Conservation (phyloP, 2,888 invertebrate species). For the Oxytorus armatus region DNA sequence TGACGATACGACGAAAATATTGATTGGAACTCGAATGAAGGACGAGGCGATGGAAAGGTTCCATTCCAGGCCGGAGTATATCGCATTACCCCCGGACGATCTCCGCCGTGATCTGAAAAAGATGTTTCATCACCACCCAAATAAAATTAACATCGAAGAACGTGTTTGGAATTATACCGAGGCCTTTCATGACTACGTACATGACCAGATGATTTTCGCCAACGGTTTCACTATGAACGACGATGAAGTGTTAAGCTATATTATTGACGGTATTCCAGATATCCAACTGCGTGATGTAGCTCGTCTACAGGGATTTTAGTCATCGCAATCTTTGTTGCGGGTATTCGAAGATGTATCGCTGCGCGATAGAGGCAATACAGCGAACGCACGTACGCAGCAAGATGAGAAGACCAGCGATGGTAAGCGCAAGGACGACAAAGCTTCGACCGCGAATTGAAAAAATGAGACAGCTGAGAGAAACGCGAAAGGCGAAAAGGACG, state of each 20-base stretch:
- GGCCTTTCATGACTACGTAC: constrained; percentile 6
- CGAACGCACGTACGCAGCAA: not conserved
- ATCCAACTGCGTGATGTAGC: not conserved
- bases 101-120: not conserved
- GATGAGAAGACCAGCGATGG: not conserved
- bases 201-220: not conserved
- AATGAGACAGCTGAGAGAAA: too few species aligned
- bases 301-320: not conserved
- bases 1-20: not conserved
- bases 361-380: not conserved
- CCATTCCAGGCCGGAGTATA: constrained; percentile 17
- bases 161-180: constrained; percentile 3
- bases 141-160: constrained; percentile 12
- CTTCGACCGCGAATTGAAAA: not conserved
- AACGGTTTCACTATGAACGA: not conserved
- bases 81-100: not conserved
- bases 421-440: not conserved
- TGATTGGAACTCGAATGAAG: constrained; percentile 16
- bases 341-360: not conserved
- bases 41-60: too few species aligned
- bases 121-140: constrained; percentile 42
- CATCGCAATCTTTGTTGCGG: not conserved
- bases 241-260: too few species aligned
- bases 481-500: not conserved
- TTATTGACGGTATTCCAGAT: constrained; percentile 1